Conservation (phyloP, 2,113 vertebrate genomes). For the Saimiri boliviensis region DNA sequence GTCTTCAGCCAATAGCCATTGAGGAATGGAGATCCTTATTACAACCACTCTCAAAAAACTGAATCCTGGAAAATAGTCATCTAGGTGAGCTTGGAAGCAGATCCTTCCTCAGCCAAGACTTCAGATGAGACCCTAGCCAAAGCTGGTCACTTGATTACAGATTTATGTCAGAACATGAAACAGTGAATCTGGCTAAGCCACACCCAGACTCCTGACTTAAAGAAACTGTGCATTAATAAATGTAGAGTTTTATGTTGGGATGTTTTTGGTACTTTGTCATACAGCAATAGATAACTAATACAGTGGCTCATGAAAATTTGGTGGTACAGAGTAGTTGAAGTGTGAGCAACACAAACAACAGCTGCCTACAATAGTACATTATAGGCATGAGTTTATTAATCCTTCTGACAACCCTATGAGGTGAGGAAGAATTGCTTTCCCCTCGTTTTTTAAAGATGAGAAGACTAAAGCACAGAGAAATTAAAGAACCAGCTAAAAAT, state of each 20-base stretch:
- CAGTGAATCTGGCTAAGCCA: background rate
- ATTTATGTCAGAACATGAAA: background rate
- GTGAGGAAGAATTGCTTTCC: background rate
- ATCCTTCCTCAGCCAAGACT: background rate
- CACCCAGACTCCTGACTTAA: background rate
- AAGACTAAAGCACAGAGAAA: background rate
- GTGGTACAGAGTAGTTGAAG: background rate
- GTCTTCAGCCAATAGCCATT: background rate
- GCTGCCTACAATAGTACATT: background rate
- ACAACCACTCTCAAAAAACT: background rate
- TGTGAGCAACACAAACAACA: background rate
- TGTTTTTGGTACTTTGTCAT: background rate
- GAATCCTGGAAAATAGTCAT: background rate
- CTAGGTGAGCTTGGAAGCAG: background rate
- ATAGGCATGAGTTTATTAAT: background rate
- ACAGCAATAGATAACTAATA: background rate
- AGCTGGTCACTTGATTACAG: background rate
- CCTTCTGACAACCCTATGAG: background rate
- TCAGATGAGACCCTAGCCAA: background rate
- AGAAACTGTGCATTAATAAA: background rate
- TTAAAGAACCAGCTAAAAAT: background rate
- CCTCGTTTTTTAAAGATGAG: background rate
- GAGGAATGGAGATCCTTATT: background rate
- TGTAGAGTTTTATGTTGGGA: background rate
- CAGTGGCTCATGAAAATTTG: background rate